Evolutionary conservation across 2,113 vertebrate species (phyloP).

Genomic region (Ibidorhyncha struthersii): DNA sequence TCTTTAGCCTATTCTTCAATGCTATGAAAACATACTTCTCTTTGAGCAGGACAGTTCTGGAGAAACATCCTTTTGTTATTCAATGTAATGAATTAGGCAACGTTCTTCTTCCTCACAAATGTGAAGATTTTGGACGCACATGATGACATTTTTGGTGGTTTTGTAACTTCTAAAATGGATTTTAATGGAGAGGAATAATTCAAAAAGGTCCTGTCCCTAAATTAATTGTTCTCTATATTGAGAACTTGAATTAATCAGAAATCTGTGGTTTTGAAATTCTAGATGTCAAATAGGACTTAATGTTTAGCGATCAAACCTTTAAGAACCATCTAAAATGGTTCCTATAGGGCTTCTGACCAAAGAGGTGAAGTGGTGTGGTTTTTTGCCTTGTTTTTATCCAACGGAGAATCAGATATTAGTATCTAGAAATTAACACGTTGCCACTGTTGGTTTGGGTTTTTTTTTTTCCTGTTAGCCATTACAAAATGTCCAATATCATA

Average conservation of each 20-base stretch:
- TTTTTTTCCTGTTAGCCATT: neutral
- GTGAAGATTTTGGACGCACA: neutral
- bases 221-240: neutral
- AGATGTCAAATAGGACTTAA: neutral
- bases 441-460: neutral
- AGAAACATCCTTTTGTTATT: neutral
- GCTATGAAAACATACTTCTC: neutral
- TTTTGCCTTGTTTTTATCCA: neutral
- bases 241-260: neutral
- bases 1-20: neutral
- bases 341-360: neutral
- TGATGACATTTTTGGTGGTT: fast-evolving
- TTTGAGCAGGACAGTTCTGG: neutral
- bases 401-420: neutral
- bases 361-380: neutral
- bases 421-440: neutral
- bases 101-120: neutral
- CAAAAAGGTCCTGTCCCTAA: neutral
- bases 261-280: neutral
- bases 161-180: neutral
- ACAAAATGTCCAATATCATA: neutral
- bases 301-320: neutral
- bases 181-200: neutral
- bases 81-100: neutral
- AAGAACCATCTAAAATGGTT: neutral